A percentile compares a stretch with the other conserved stretches of the same genome.
These are phyloP conservation scores for Xestia xanthographa DNA, from an alignment of 2,888 invertebrate species.

Conservation along the genomic window DNA sequence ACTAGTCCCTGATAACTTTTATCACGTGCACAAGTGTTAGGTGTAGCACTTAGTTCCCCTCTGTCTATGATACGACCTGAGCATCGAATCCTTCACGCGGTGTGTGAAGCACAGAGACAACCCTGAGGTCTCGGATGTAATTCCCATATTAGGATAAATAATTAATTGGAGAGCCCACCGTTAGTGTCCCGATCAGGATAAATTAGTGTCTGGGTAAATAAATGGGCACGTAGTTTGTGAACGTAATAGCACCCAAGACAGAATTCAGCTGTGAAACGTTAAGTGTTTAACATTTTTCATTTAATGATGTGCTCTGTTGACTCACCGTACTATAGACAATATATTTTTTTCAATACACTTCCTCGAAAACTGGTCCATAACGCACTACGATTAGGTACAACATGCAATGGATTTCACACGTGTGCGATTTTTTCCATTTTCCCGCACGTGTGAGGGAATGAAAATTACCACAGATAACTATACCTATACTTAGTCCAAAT, in stretches of 20 bases:
- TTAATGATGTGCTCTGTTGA: constrained; percentile 3
- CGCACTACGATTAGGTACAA: too few species aligned
- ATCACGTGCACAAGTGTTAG: constrained; percentile 7
- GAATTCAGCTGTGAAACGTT: constrained; percentile 22
- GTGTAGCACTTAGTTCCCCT: not conserved
- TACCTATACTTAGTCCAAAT: too few species aligned
- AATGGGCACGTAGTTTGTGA: constrained; percentile 34
- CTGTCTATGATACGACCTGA: not conserved
- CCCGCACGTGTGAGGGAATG: too few species aligned
- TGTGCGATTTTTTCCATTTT: too few species aligned
- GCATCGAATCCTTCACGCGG: not conserved
- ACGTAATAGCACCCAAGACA: constrained; percentile 45
- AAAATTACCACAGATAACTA: too few species aligned
- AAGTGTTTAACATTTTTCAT: constrained; percentile 14
- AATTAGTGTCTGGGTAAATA: constrained; percentile 41
- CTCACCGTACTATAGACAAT: not conserved
- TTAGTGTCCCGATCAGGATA: constrained; percentile 40
- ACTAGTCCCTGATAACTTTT: constrained; percentile 11
- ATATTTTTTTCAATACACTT: too few species aligned
- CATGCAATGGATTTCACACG: too few species aligned
- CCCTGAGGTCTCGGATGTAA: constrained; percentile 27
- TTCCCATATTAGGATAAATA: constrained; percentile 44
- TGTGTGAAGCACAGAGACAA: constrained; percentile 4
- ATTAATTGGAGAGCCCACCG: constrained; percentile 22
- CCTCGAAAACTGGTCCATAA: too few species aligned